A percentile compares a stretch with the other conserved stretches of the same genome.
Evolutionary conservation across 2,888 invertebrate species (phyloP).

Genomic region (Strigamia transsilvanica): DNA sequence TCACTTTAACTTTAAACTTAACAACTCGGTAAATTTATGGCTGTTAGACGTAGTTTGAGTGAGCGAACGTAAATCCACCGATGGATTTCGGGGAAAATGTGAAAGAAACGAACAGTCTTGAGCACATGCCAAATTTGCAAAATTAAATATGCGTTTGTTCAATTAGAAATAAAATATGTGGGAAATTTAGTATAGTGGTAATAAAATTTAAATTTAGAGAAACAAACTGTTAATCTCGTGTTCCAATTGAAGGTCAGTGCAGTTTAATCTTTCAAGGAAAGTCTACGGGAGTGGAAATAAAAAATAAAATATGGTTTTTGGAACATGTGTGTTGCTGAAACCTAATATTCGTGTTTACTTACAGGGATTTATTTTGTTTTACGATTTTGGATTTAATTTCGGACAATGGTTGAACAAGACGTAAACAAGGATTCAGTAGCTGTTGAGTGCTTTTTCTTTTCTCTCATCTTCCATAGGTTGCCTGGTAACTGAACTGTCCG

Average conservation of each 20-base stretch:
- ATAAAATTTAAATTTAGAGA: neutral
- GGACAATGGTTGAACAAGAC: conserved; percentile 16
- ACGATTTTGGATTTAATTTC: conserved; percentile 42
- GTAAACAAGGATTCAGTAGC: conserved; percentile 43
- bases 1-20: neutral
- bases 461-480: conserved; percentile 37
- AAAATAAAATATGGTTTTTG: neutral
- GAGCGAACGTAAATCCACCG: neutral
- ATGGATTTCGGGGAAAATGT: neutral
- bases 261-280: too few species aligned
- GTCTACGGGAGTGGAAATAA: neutral
- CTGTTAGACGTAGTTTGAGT: neutral
- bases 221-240: neutral
- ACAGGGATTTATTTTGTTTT: conserved; percentile 47
- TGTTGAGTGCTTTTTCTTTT: conserved; percentile 31
- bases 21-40: neutral
- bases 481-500: conserved; percentile 46
- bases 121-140: conserved; percentile 16
- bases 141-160: conserved; percentile 18
- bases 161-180: conserved; percentile 10
- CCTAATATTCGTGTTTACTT: conserved; percentile 28
- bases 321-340: neutral
- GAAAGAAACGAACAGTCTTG: conserved; percentile 4
- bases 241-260: too few species aligned
- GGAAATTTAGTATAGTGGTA: neutral